Evolutionary conservation across 2,888 invertebrate genomes (phyloP).

Genomic region (Timema cristinae): DNA sequence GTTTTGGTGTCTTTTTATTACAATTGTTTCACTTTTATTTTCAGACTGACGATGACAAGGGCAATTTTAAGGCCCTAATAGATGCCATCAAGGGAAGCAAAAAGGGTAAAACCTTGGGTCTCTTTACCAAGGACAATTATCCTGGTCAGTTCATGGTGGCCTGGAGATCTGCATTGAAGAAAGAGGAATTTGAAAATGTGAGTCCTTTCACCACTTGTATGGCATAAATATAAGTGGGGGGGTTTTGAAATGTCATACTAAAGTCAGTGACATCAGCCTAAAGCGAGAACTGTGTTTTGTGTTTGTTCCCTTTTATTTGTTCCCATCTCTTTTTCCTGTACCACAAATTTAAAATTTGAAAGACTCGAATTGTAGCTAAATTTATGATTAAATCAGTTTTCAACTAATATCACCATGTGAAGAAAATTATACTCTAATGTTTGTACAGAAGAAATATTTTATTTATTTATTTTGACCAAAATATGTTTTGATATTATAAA

Average conservation of each 20-base stretch:
- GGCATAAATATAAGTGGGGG: not conserved
- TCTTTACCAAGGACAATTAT: conserved; percentile 90
- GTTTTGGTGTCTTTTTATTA: too few relatives aligned
- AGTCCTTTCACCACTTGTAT: conserved; percentile 25
- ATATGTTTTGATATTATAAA: too few relatives aligned
- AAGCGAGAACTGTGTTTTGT: too few relatives aligned
- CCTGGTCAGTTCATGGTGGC: conserved; percentile 89
- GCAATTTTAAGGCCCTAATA: conserved; percentile 66
- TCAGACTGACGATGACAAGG: conserved; percentile 84
- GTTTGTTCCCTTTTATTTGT: too few relatives aligned
- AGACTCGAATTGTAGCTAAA: too few relatives aligned
- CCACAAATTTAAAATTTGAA: not conserved
- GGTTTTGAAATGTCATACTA: not conserved
- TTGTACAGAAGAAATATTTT: too few relatives aligned
- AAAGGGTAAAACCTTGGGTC: conserved; percentile 82
- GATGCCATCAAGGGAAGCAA: conserved; percentile 82
- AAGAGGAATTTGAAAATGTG: conserved; percentile 74
- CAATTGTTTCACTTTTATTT: conserved; percentile 34
- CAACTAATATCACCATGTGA: too few relatives aligned
- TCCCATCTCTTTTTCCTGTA: not conserved
- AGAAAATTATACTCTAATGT: too few relatives aligned
- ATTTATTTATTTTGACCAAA: too few relatives aligned
- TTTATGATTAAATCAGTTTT: too few relatives aligned
- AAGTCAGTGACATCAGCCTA: too few relatives aligned
- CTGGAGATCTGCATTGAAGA: conserved; percentile 77